A percentile compares a stretch with the other conserved stretches of the same genome.
These are phyloP conservation scores for Crotalus horridus DNA, from an alignment of 2,113 vertebrate genomes.

Conservation along the genomic window DNA sequence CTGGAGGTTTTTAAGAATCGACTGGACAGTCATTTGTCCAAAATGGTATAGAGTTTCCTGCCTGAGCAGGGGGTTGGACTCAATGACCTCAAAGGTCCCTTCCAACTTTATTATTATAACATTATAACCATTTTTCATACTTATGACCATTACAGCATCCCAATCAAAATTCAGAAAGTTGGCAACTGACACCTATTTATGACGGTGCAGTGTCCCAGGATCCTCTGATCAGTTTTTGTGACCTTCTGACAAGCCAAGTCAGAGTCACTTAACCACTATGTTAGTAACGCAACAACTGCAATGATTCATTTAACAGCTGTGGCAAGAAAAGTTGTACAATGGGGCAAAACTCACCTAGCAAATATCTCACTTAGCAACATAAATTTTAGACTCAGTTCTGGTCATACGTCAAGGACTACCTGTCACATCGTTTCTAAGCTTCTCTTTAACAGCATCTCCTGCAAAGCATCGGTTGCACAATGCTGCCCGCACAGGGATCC, in stretches of 20 bases:
- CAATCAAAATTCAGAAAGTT: background rate
- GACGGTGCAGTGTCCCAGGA: background rate
- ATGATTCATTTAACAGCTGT: background rate
- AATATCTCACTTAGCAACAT: background rate
- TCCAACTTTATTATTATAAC: too few species aligned
- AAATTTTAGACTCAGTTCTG: background rate
- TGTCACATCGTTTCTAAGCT: background rate
- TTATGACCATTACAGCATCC: background rate
- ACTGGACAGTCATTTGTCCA: too few species aligned
- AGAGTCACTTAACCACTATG: background rate
- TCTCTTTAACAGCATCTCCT: background rate
- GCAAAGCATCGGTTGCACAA: background rate
- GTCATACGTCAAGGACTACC: background rate
- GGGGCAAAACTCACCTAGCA: background rate
- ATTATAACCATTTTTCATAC: background rate
- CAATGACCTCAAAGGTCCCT: too few species aligned
- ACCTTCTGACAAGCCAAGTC: background rate
- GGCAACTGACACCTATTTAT: background rate
- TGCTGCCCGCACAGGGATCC: background rate
- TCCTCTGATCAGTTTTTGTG: background rate
- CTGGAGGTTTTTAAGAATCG: too few species aligned
- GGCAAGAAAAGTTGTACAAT: background rate
- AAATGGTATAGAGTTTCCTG: too few species aligned
- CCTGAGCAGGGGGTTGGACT: too few species aligned
- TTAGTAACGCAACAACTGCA: background rate